Base-by-base conservation (phyloP, 2,888 invertebrate genomes). In the Saturnia japonica region DNA sequence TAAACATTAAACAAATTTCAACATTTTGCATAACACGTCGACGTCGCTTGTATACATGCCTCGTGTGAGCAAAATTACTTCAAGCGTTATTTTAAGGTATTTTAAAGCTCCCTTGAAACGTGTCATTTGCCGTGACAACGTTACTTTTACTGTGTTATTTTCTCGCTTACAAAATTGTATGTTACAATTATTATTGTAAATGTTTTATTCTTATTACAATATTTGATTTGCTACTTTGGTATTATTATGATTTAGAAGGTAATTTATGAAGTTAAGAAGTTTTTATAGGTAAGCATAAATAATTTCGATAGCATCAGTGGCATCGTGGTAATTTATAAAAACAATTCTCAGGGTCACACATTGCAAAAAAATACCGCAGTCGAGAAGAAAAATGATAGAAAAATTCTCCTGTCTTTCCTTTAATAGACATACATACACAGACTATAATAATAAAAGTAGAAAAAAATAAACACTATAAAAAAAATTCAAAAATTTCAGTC, bases 1-100 rank as follows among this genome's bases (percentile, higher is more conserved):
- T 64, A 64, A 64, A 64, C 40, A 64, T 64, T 64, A 19, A 64
- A 64, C 64, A 64, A 64, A 40, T 64, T 64, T 64, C 16, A 64
- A 64, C 64, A 64, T 64, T 64, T 62, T 62, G 11, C 34, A 62
- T 62, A 62, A 62, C 62, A 62, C 34, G 62, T 64, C 64, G 57
- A 57, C 57, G 57, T 57, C 57, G 57, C 57, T 2, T 57, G 57
- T 57, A 64, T 40, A 64, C 64, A 64, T 40, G 1, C 11, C 64
- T 40, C 64, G 40, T 40, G 16, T 64, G 57, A 64, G 64, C n/a
- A 40, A 40, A 64, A 64, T 64, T 64, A 64, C 40, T 64, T 64
- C 19, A 64, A 64, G 40, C 64, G 64, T 40, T 19, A 64, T 64
- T 64, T 64, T 64, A 64, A 64, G 40, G 64, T 40, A 64, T 64